Evolutionary conservation across 2,888 invertebrate genomes (phyloP), one percentile per base, ranked within the genome.

Genomic region (Synanthedon myopaeformis): DNA sequence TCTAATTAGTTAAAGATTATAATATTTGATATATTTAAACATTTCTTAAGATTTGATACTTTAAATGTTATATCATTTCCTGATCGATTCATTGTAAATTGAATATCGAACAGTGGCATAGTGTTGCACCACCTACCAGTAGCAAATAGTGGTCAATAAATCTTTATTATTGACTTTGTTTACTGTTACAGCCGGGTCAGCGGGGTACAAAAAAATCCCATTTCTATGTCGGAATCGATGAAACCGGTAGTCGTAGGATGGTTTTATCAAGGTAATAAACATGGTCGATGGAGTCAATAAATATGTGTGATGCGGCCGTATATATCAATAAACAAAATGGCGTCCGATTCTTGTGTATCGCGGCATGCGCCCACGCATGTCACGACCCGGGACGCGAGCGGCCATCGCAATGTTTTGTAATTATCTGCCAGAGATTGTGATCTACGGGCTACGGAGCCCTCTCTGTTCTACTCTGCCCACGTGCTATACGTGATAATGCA

Each of bases 351-450:
- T 66, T 63, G 62, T 67, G 56, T 59, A 65, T 65, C 67, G 68
- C 64, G 62, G 64, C 59, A 57, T 64, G 69, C 77, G 74, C 82
- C 82, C 69, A 80, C 83, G 77, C 79, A 67, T 67, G 73, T 68
- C 76, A 65, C 64, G 74, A 69, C 70, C 49, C 49, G 17, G 19
- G 72, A 57, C 68, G 71, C 62, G 67, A 72, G 72, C 67, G 73
- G 60, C 59, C 55, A 58, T 12, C 17, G 13, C 12, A 49, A 5
- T 23, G 14, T 45, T 13, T 45, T 13, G 45, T 45, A 45, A 45
- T 45, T 45, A 45, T 45, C 45, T 45, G 45, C 45, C 45, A 45
- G n/a, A 45, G 45, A 45, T 45, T 45, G 45, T 45, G 45, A 45
- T 45, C 45, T 45, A 45, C 42, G 42, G 17, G 42, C 42, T 42